Base-by-base conservation (phyloP, 2,113 vertebrate species). In the Halcyon senegalensis region DNA sequence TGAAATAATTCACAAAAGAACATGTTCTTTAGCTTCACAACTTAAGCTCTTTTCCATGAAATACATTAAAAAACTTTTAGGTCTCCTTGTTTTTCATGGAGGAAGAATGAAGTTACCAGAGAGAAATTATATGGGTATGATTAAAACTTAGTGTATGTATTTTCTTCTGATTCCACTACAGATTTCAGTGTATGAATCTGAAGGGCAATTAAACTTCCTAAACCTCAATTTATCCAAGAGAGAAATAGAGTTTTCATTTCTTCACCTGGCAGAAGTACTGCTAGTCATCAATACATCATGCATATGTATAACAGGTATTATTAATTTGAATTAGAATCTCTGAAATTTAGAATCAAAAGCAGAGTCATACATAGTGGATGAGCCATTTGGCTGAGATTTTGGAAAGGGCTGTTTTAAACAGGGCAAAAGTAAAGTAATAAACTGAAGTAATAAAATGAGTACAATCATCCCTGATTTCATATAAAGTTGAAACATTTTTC, bases 291-390 rank as follows among this genome's bases (percentile, higher is more conserved):
- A 14, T 66, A 43, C 35, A 35, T 35, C 48, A 51, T 93, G 69
- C 67, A 88, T 94, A 90, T 70, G 46, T 43, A 46, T 56, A 93
- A 60, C 8, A 60, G 46, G 9, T 31, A 8, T 89, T 76, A 41
- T 28, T 63, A 43, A 86, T 58, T 92, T 83, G 41, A 84, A 75
- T 95, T 90, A 90, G 35, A 96, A 88, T 89, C 56, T 89, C 73
- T 96, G 66, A 93, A 46, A 93, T 94, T 89, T 93, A 25, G 66
- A 70, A 84, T 46, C 69, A 89, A 86, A 92, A 94, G 58, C 64
- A 83, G 62, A 93, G 20, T 35, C 43, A 19, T 5, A 41, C 39
- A 48, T 62, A 39, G 55, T 39, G 84, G 59, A 73, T 89, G 58
- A 87, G 25, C 43, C 7, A 83, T 56, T 59, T 87, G 67, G 31